Percentiles rank a stretch among this genome's conserved stretches.
Evolutionary conservation across 2,797 vertebrate genomes (phyloP).

Genomic region (Xerus rutilus): DNA sequence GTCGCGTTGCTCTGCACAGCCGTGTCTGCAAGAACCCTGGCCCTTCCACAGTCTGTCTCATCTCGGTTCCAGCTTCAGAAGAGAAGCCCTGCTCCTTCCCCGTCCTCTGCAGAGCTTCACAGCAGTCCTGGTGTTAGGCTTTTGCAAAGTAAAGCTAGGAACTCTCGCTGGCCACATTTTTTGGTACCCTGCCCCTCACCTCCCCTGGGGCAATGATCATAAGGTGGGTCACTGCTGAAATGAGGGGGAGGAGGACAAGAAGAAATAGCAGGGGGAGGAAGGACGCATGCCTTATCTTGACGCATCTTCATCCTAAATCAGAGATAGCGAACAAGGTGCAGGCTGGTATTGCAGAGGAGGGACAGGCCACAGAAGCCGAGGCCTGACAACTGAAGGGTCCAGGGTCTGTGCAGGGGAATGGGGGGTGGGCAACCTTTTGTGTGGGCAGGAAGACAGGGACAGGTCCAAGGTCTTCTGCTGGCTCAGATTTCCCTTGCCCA

Average conservation of each 20-base stretch:
- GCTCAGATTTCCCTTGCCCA: neutral
- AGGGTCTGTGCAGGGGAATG: neutral
- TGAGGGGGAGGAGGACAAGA: neutral
- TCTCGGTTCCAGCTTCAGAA: neutral
- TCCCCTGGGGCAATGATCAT: neutral
- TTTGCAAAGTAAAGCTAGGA: neutral
- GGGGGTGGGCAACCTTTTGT: fast-evolving
- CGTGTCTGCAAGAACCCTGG: neutral
- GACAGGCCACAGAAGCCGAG: fast-evolving
- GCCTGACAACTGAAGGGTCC: neutral
- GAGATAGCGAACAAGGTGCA: neutral
- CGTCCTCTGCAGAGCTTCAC: neutral
- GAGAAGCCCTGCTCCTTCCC: neutral
- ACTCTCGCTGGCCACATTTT: neutral
- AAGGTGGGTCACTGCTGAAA: neutral
- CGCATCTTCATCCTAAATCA: neutral
- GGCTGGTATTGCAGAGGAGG: fast-evolving
- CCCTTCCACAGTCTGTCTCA: neutral
- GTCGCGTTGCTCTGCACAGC: neutral
- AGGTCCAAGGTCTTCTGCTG: neutral
- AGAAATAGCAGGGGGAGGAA: neutral
- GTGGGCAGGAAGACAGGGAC: neutral
- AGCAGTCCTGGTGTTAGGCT: no score
- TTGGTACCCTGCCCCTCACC: neutral
- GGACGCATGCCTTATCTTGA: no score